Conservation (phyloP, 2,888 invertebrate genomes). For the Zele albiditarsus region DNA sequence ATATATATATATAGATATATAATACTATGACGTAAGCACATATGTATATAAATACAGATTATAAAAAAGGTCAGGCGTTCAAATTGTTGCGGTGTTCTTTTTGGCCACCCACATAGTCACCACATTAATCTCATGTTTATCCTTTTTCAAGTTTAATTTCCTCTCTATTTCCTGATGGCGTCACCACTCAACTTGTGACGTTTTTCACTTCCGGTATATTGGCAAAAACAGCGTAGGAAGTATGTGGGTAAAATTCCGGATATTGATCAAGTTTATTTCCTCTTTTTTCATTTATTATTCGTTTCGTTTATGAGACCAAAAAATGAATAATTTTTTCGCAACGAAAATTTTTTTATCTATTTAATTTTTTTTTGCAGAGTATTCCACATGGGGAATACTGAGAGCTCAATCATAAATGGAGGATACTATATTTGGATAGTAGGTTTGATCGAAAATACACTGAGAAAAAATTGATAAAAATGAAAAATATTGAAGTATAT, state of each 20-base stretch:
- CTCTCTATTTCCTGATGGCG: slow-evolving; percentile 64
- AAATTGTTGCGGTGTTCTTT: neutral
- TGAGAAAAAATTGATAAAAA: too few species aligned
- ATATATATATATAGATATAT: neutral
- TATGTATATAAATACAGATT: neutral
- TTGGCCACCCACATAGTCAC: slow-evolving; percentile 50
- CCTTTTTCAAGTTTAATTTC: slow-evolving; percentile 69
- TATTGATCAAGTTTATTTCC: neutral
- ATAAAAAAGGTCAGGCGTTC: slow-evolving; percentile 15
- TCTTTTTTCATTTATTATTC: neutral
- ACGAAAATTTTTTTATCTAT: neutral
- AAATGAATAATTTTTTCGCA: too few species aligned
- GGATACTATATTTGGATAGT: too few species aligned
- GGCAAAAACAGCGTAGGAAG: slow-evolving; percentile 15
- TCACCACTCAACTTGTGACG: slow-evolving; percentile 36
- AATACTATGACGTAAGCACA: neutral
- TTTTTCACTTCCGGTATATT: slow-evolving; percentile 26
- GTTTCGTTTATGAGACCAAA: neutral
- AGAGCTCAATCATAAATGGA: too few species aligned
- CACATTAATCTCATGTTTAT: slow-evolving; percentile 69
- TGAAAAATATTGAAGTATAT: too few species aligned
- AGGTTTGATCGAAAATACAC: too few species aligned
- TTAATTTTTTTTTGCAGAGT: too few species aligned
- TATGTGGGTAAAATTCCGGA: neutral
- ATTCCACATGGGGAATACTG: too few species aligned